Base-by-base conservation (phyloP, 2,113 vertebrate genomes). In the Chaetorhynchus papuensis region DNA sequence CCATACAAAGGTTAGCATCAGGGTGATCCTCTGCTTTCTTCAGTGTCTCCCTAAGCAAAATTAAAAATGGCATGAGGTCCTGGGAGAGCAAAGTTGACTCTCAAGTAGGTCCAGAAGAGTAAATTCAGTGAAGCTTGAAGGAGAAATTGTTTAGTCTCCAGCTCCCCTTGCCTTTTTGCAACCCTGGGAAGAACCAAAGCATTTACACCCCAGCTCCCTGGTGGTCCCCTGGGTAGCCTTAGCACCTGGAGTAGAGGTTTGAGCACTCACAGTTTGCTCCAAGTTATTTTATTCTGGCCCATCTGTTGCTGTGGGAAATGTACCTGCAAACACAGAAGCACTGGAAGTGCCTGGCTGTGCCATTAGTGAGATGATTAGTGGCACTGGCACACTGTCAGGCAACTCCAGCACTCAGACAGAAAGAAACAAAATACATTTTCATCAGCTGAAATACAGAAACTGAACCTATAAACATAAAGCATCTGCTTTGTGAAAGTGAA, bases 401-500 rank as follows among this genome's bases (percentile, higher is more conserved):
- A 87, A 50, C 54, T 65, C 78, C 1, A 89, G 70, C 49, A 30
- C 72, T 87, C 64, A 80, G 52, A 81, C 17, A 45, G 54, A 88
- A 71, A 82, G 39, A 68, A 93, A 65, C 42, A 77, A 83, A 85
- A 92, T 66, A 27, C 52, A 66, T 95, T 93, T 88, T 80, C 79
- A 80, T 90, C 85, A 78, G 56, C 65, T 87, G 80, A 65, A 90
- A 87, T 35, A 83, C 27, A 81, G 41, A 87, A 83, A 68, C 41
- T 1, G 31, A 56, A 49, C 60, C 92, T 69, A 92, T 72, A 86
- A 95, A 87, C 72, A 81, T 95, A 87, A 93, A 95, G 57, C 83
- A 90, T 39, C 64, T 78, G 71, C 80, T 93, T 82, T 77, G 49
- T 35, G 83, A 52, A 84, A 92, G 69, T 19, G 44, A 92, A 83